phyloP scores from a whole-genome alignment of 1,140 invertebrate species.

The Drosophila sp. region DNA sequence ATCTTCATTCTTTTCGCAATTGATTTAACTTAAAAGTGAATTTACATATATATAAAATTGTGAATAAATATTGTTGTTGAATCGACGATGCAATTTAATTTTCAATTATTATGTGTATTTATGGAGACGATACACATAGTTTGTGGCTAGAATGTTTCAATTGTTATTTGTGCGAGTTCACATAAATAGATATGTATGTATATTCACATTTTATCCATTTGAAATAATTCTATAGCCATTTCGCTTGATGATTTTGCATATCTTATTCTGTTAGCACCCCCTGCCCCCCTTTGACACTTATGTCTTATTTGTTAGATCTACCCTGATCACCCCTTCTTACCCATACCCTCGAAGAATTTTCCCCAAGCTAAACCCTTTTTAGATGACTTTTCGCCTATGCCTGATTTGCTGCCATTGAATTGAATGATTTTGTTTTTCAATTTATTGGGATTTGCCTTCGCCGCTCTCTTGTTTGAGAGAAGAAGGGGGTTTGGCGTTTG shows the following conservation, averaged over 20 bases:
- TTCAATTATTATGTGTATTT: no score
- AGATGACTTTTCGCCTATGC: conserved; percentile 53
- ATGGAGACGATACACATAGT: not conserved
- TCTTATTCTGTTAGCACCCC: not conserved
- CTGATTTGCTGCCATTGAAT: conserved; percentile 75
- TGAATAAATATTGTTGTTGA: no score
- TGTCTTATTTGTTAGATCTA: conserved; percentile 63
- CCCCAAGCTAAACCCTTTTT: conserved; percentile 44
- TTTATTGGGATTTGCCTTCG: conserved; percentile 71
- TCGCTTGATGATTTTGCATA: conserved; percentile 16
- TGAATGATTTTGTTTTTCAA: conserved; percentile 82
- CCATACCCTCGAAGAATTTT: conserved; percentile 8
- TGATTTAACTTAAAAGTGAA: no score
- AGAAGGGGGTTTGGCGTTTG: conserved; percentile 9
- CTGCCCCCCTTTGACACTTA: not conserved
- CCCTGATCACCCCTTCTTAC: conserved; percentile 43
- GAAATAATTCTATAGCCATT: conserved; percentile 4
- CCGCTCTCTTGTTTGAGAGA: not conserved
- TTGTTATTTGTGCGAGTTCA: not conserved
- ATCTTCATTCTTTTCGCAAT: no score
- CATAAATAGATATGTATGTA: not conserved
- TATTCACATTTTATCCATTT: conserved; percentile 15
- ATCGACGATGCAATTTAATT: no score
- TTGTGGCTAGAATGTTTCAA: not conserved
- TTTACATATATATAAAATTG: no score